Evolutionary conservation across 2,113 vertebrate species (phyloP).

Genomic region (Falcunculus frontatus): DNA sequence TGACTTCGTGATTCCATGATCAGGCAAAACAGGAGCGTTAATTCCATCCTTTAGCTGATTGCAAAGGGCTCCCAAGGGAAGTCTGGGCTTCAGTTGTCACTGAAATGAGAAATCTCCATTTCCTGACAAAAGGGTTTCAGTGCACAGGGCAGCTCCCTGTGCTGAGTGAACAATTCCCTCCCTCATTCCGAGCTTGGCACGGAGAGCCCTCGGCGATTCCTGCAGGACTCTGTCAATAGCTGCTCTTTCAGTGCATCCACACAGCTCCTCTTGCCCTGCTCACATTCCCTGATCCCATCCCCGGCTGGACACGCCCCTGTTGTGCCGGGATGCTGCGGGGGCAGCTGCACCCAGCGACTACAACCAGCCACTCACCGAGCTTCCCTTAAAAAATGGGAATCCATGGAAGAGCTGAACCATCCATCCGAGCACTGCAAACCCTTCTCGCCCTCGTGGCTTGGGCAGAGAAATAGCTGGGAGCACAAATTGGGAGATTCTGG

Average conservation of each 20-base stretch:
- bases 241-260: neutral
- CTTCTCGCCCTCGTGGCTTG: neutral
- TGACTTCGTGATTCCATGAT: fast-evolving
- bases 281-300: neutral
- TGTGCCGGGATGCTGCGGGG: neutral
- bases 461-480: neutral
- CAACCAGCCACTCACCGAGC: fast-evolving
- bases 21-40: neutral
- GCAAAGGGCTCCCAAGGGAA: neutral
- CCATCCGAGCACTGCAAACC: neutral
- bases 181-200: neutral
- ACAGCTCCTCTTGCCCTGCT: neutral
- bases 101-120: neutral
- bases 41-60: neutral
- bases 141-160: neutral
- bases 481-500: neutral
- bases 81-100: neutral
- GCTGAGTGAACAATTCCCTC: neutral
- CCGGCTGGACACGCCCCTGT: neutral
- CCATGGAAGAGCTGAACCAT: neutral
- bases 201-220: neutral
- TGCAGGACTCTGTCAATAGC: neutral
- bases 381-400: neutral
- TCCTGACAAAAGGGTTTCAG: neutral
- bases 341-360: fast-evolving